A percentile compares a stretch with the other conserved stretches of the same genome.
Conservation (phyloP, 2,113 vertebrate genomes). For the Leptobrachium ailaonicum region DNA sequence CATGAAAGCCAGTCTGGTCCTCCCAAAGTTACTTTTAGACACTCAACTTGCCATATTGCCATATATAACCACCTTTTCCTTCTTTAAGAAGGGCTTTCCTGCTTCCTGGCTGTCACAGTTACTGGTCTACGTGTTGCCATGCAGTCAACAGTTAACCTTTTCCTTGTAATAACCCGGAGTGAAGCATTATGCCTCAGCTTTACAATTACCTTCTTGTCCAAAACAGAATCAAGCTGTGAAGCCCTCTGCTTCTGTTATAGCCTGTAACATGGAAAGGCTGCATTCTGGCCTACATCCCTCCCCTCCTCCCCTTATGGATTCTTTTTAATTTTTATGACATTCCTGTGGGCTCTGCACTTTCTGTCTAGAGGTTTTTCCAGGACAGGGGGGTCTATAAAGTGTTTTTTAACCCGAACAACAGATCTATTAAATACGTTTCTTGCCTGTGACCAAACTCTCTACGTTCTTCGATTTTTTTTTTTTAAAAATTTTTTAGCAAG, state of each 20-base stretch:
- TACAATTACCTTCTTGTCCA: too few relatives aligned
- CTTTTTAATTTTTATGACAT: slow-evolving; percentile 42
- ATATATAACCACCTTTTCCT: background rate
- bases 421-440: background rate
- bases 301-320: slow-evolving; percentile 20
- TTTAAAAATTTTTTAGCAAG: too few relatives aligned
- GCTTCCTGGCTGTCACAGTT: background rate
- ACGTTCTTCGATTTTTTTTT: too few relatives aligned
- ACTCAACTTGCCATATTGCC: background rate
- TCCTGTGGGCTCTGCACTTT: slow-evolving; percentile 47
- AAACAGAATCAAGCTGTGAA: background rate
- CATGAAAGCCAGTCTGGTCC: background rate
- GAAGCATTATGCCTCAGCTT: too few relatives aligned
- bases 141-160: too few relatives aligned
- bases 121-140: background rate
- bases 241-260: background rate
- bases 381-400: slow-evolving; percentile 24
- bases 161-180: too few relatives aligned
- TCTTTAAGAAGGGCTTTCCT: background rate
- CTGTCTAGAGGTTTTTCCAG: slow-evolving; percentile 41
- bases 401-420: slow-evolving; percentile 16
- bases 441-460: too few relatives aligned
- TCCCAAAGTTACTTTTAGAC: background rate
- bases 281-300: background rate
- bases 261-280: background rate